A percentile compares a stretch with the other conserved stretches of the same genome.
Evolutionary conservation across 1,140 invertebrate genomes (phyloP).

Genomic region (Drosophila nigromelanica): DNA sequence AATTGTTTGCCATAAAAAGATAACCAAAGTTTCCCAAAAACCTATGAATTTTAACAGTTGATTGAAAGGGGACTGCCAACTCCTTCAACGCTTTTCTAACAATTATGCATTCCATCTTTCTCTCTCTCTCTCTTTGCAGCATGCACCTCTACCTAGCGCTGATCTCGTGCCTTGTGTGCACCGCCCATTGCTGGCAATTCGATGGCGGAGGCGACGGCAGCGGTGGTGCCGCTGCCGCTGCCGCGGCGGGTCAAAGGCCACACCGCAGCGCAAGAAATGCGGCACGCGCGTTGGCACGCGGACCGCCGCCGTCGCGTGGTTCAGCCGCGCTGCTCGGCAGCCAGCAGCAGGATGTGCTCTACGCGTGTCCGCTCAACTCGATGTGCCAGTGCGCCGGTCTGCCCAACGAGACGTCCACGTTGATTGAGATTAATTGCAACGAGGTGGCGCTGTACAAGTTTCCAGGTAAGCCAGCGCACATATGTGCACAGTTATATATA

Average conservation of each 20-base stretch:
- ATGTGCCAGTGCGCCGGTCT: constrained; percentile 87
- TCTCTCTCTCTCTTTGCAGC: constrained; percentile 51
- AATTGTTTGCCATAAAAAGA: too few relatives aligned
- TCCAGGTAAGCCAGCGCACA: constrained; percentile 84
- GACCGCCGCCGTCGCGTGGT: constrained; percentile 62
- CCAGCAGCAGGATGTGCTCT: constrained; percentile 81
- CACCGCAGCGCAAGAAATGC: constrained; percentile 37
- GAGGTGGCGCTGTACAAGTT: constrained; percentile 87
- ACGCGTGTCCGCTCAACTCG: constrained; percentile 86
- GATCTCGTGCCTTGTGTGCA: constrained; percentile 74
- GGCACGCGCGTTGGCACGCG: constrained; percentile 49
- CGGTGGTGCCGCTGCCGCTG: constrained; percentile 27
- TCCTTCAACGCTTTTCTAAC: not conserved
- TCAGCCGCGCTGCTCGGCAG: constrained; percentile 70
- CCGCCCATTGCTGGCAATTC: constrained; percentile 81
- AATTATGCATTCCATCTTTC: not conserved
- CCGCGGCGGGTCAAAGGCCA: constrained; percentile 2
- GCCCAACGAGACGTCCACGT: constrained; percentile 85
- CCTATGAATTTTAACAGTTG: too few relatives aligned
- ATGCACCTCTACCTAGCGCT: constrained; percentile 75
- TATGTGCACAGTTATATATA: not conserved
- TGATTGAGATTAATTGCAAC: constrained; percentile 87
- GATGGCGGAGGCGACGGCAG: constrained; percentile 62
- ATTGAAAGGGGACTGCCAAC: too few relatives aligned
- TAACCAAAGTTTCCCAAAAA: too few relatives aligned